Conservation (phyloP, 2,888 invertebrate species). For the Homarus gammarus region DNA sequence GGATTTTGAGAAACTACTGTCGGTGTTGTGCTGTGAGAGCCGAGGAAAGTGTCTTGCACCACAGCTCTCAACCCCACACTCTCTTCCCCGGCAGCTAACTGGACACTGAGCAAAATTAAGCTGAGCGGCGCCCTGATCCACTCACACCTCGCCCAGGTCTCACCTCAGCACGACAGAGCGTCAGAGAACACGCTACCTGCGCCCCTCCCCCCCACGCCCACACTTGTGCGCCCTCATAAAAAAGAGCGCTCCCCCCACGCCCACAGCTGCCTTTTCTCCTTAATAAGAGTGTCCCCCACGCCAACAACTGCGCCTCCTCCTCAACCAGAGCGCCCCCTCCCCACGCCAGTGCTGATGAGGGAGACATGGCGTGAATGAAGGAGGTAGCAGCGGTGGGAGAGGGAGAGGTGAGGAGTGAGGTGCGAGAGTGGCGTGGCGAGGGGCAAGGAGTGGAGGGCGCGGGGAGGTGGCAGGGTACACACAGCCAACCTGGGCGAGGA, state of each 20-base stretch:
- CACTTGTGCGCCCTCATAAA: too few relatives aligned
- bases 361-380: constrained; percentile 59
- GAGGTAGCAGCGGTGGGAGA: constrained; percentile 25
- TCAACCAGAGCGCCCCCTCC: not conserved
- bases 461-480: constrained; percentile 15
- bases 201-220: not conserved
- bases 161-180: too few relatives aligned
- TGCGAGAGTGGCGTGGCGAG: constrained; percentile 19
- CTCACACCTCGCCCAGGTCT: not conserved
- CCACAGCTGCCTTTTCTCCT: not conserved
- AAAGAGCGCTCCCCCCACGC: too few relatives aligned
- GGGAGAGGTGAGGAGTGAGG: constrained; percentile 9
- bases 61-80: not conserved
- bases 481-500: not conserved
- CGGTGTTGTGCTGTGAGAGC: not conserved
- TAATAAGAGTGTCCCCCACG: not conserved
- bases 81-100: not conserved
- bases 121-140: not conserved
- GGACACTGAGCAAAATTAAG: not conserved
- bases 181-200: not conserved
- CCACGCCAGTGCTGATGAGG: not conserved
- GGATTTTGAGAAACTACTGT: not conserved
- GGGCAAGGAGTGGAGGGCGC: constrained; percentile 25
- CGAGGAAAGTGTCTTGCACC: not conserved
- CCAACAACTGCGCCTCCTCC: not conserved